A percentile compares a stretch with the other conserved stretches of the same genome.
Evolutionary conservation across 1,140 invertebrate genomes (phyloP).

Genomic region (Anastrepha ludens): DNA sequence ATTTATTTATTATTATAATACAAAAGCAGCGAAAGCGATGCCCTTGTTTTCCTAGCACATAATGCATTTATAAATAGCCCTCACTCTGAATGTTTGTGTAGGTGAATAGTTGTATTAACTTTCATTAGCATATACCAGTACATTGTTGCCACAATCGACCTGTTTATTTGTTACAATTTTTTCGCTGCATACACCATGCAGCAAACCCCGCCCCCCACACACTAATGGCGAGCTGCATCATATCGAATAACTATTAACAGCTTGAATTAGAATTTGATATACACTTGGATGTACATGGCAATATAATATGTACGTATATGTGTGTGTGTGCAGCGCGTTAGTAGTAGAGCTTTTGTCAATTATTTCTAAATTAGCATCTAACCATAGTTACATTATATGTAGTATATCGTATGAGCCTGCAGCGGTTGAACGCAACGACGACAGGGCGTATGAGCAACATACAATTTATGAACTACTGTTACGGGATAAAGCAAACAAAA

Average conservation of each 20-base stretch:
- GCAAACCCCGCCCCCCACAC: too few species aligned
- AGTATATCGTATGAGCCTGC: background rate
- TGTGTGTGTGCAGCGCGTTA: background rate
- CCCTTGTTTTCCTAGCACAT: slow-evolving; percentile 21
- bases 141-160: slow-evolving; percentile 27
- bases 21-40: slow-evolving; percentile 32
- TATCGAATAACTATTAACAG: slow-evolving; percentile 43
- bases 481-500: background rate
- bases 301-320: background rate
- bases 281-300: background rate
- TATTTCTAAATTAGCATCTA: slow-evolving; percentile 35
- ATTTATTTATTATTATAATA: background rate
- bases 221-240: background rate
- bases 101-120: background rate
- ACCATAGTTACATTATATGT: background rate
- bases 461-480: slow-evolving; percentile 23
- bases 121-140: background rate
- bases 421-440: background rate
- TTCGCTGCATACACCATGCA: background rate
- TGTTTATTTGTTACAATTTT: slow-evolving; percentile 35
- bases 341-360: slow-evolving; percentile 11
- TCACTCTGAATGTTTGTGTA: background rate
- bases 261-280: background rate
- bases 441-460: slow-evolving; percentile 41
- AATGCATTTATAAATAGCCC: background rate